Base-by-base conservation (phyloP, 1,140 invertebrate species). In the Batillaria attramentaria region DNA sequence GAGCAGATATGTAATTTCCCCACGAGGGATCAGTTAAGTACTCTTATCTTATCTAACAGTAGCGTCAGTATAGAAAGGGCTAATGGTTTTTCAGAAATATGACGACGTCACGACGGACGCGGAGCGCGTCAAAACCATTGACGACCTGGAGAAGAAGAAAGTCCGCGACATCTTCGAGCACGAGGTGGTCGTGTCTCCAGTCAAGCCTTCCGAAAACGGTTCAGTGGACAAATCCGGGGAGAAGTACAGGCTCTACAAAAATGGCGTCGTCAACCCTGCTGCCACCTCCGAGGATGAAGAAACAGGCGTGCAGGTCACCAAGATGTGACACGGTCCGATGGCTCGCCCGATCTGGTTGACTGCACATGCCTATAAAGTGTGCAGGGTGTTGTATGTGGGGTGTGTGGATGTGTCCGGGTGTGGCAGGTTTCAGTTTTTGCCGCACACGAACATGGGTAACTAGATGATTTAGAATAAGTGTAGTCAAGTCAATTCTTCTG, bases 71-170 rank as follows among this genome's bases (percentile, higher is more conserved):
- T 24, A 50, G 46, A 50, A 50, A 24, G 24, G 46, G 13, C 24
- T 24, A 13, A 13, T 74, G 31, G 35, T 1, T 5, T 39, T 57
- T 20, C 72, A 74, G 72, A 74, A 74, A 60, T 74, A 74, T 35
- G 72, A 74, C 43, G 54, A 60, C 72, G 24, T 74, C 46, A 35
- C 28, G 33, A 74, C 72, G 60, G 72, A 74, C 20, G 72, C 31
- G 18, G 72, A 74, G 18, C 33, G 35, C 3, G 33, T 74, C 33
- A 46, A 42, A 5, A 37, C 18, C 2, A 28, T 74, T 10, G 72
- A 74, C 8, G 72, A 57, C 16, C 4, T 74, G 72, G 72, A 35
- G 46, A 74, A 39, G 31, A 74, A 39, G 16, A 10, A 20, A 33
- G 28, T 74, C 2, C 37, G 42, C 0, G 72, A 74, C 33, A 28